Conservation (phyloP, 2,888 invertebrate species). For the Coenonympha arcania region DNA sequence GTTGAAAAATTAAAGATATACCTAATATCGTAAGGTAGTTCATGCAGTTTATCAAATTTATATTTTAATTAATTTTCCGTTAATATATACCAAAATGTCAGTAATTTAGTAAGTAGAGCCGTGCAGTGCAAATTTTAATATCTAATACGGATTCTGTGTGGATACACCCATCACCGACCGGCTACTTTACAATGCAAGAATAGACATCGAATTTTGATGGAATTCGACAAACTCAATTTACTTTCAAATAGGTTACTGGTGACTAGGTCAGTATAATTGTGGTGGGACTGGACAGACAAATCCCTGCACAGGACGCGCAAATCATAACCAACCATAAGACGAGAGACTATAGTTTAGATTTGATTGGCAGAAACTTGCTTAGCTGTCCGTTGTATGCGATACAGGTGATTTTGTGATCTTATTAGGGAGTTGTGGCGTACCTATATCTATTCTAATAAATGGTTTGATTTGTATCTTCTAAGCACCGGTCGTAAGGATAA, state of each 20-base stretch:
- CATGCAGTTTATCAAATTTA: too few species aligned
- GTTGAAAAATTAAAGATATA: too few species aligned
- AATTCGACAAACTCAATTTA: constrained; percentile 71
- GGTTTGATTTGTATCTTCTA: too few species aligned
- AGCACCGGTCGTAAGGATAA: too few species aligned
- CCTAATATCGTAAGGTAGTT: too few species aligned
- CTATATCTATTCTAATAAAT: too few species aligned
- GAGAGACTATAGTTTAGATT: constrained; percentile 11
- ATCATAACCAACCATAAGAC: constrained; percentile 23
- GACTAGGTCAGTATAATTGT: constrained; percentile 67
- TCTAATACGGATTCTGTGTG: not conserved
- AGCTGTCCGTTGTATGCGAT: constrained; percentile 1
- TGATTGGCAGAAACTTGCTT: not conserved
- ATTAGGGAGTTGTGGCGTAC: not conserved
- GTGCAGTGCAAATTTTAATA: too few species aligned
- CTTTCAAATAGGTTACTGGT: constrained; percentile 58
- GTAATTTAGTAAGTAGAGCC: too few species aligned
- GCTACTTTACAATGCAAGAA: constrained; percentile 66
- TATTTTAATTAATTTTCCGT: too few species aligned
- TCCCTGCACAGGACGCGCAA: constrained; percentile 36
- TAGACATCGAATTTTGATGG: constrained; percentile 61
- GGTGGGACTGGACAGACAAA: constrained; percentile 52
- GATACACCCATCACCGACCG: not conserved
- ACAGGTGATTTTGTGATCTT: constrained; percentile 1
- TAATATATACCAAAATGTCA: too few species aligned